A percentile compares a stretch with the other conserved stretches of the same genome.
phyloP scores from a whole-genome alignment of 1,140 invertebrate species.

The Leptinotarsa texana region DNA sequence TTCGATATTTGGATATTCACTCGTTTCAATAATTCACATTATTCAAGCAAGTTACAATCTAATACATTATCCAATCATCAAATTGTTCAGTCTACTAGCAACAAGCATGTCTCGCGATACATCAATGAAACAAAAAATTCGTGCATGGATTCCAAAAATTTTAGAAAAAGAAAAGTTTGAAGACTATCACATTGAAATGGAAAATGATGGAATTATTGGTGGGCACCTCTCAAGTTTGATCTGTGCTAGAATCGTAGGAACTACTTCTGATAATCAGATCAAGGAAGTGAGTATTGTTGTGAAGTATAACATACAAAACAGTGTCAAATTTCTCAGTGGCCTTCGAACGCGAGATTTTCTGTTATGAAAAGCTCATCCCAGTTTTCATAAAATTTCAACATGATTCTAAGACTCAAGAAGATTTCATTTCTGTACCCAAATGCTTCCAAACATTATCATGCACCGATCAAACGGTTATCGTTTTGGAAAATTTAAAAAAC shows the following conservation, averaged over 20 bases:
- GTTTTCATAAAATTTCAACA: constrained; percentile 38
- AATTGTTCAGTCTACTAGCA: too few species aligned
- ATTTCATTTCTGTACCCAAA: constrained; percentile 44
- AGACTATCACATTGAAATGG: background rate
- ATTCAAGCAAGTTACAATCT: too few species aligned
- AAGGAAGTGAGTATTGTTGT: constrained; percentile 25
- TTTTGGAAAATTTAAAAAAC: constrained; percentile 61
- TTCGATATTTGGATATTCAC: too few species aligned
- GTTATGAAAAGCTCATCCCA: constrained; percentile 44
- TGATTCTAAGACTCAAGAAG: constrained; percentile 31
- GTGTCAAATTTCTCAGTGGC: constrained; percentile 18
- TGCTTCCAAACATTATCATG: constrained; percentile 53
- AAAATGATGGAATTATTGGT: constrained; percentile 34
- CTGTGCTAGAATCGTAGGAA: constrained; percentile 24
- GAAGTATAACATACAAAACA: constrained; percentile 31
- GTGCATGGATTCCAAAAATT: background rate
- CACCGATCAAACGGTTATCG: constrained; percentile 56
- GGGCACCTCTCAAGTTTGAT: constrained; percentile 36
- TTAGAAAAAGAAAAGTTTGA: background rate
- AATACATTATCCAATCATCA: too few species aligned
- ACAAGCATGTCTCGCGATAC: background rate
- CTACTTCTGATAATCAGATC: constrained; percentile 19
- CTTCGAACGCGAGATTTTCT: constrained; percentile 44
- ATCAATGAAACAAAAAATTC: background rate
- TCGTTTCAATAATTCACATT: too few species aligned